Evolutionary conservation across 2,113 vertebrate genomes (phyloP), one percentile per base, ranked within the genome.

Genomic region (Tauraco erythrolophus): DNA sequence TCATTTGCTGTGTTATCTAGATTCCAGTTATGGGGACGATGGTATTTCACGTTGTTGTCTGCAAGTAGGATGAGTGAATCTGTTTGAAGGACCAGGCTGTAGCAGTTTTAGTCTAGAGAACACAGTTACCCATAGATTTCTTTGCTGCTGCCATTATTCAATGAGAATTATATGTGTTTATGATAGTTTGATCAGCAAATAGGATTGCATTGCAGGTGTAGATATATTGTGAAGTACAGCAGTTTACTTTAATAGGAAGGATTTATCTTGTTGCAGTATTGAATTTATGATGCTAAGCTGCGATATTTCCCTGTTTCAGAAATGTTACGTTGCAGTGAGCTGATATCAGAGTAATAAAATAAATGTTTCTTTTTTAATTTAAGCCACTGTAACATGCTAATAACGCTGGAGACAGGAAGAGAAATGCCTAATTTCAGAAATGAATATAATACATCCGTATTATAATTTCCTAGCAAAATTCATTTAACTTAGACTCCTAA

Each of bases 341-440:
- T 85, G 87, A 85, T 97, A 97, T 76, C 94, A 88, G 84, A 70
- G 91, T 92, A 89, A 94, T 96, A 95, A 96, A 95, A 96, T 83
- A 94, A 96, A 92, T 85, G 89, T 33, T 95, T 89, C 92, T 89
- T 79, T 94, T 94, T 94, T 95, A 97, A 97, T 96, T 95, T 95
- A 91, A 94, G 66, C 61, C 81, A 39, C 81, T 68, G 45, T 92
- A 94, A 95, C 80, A 91, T 39, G 89, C 57, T 95, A 95, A 95
- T 96, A 89, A 95, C 41, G 25, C 24, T 53, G 65, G 74, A 72
- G 89, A 88, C 45, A 88, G 89, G 84, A 92, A 93, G 66, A 96
- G 51, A 79, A 88, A 92, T 62, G 66, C 27, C 12, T 5, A 45
- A 30, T 71, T 95, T 84, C 84, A 79, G 86, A 88, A 92, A 94